These are phyloP conservation scores for Corbicula japonica DNA, from an alignment of 2,888 invertebrate species.

Conservation along the genomic window DNA sequence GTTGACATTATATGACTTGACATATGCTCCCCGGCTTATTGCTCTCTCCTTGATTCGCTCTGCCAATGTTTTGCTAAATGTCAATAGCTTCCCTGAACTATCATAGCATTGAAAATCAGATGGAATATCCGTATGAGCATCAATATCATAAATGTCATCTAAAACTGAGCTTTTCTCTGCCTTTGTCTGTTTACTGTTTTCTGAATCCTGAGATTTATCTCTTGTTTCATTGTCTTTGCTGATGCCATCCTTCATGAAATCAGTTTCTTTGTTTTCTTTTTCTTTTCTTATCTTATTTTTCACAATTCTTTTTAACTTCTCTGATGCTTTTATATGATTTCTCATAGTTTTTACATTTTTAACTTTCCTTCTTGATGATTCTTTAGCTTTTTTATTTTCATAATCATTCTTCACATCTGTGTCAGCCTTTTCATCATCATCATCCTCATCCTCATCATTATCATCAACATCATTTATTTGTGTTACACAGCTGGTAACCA, in stretches of 20 bases:
- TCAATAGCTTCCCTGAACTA: slow-evolving; percentile 22
- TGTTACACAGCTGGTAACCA: background rate
- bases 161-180: background rate
- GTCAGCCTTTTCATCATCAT: background rate
- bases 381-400: background rate
- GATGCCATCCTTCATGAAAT: too few species aligned
- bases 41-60: slow-evolving; percentile 61
- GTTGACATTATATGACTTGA: slow-evolving; percentile 47
- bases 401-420: background rate
- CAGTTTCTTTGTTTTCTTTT: background rate
- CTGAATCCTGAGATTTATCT: background rate
- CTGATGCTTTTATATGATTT: too few species aligned
- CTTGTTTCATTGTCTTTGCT: background rate
- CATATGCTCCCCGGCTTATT: slow-evolving; percentile 22
- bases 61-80: slow-evolving; percentile 55
- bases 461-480: background rate
- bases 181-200: background rate
- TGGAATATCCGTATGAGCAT: slow-evolving; percentile 30
- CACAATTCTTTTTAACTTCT: background rate
- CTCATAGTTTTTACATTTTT: too few species aligned
- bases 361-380: background rate
- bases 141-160: slow-evolving; percentile 2
- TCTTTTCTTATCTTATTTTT: background rate
- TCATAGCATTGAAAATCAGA: slow-evolving; percentile 43
- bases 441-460: background rate